Evolutionary conservation across 2,797 vertebrate species (phyloP).

Genomic region (Acipenser transmontanus): DNA sequence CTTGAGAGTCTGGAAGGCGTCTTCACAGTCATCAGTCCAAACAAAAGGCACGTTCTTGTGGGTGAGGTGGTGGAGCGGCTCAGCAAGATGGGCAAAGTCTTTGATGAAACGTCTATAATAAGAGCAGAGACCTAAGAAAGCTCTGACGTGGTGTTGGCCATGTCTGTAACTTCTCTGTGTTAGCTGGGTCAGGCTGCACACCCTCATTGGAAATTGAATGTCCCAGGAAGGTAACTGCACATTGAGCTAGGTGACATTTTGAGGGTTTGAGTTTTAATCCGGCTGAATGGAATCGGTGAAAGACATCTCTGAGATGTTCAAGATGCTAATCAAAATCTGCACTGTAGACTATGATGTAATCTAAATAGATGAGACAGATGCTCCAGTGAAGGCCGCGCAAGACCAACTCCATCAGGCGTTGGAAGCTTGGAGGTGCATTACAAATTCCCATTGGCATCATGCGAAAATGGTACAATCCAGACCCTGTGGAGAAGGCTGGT

Average conservation of each 20-base stretch:
- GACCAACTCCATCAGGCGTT: constrained; percentile 13
- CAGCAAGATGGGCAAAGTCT: constrained; percentile 9
- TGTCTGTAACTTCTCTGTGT: constrained; percentile 8
- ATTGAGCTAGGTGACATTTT: not conserved
- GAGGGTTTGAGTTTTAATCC: constrained; percentile 2
- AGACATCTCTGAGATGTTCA: constrained; percentile 10
- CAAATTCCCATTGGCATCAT: constrained; percentile 19
- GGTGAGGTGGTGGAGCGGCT: no score
- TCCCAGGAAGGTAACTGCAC: not conserved
- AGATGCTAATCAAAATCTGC: constrained; percentile 6
- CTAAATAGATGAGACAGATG: constrained; percentile 18
- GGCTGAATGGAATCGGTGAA: not conserved
- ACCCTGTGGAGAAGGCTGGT: constrained; percentile 8
- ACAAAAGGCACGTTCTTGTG: no score
- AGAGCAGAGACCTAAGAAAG: constrained; percentile 19
- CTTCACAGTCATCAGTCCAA: no score
- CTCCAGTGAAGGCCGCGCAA: constrained; percentile 17
- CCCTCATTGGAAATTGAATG: constrained; percentile 1
- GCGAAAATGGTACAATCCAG: not conserved
- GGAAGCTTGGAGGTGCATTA: constrained; percentile 11
- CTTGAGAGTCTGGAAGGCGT: no score
- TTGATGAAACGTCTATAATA: constrained; percentile 19
- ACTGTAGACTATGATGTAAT: constrained; percentile 14
- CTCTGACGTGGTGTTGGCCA: constrained; percentile 14
- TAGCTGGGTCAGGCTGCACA: constrained; percentile 14